These are phyloP conservation scores for Syngnathus floridae DNA, from an alignment of 2,113 vertebrate species.

Conservation along the genomic window DNA sequence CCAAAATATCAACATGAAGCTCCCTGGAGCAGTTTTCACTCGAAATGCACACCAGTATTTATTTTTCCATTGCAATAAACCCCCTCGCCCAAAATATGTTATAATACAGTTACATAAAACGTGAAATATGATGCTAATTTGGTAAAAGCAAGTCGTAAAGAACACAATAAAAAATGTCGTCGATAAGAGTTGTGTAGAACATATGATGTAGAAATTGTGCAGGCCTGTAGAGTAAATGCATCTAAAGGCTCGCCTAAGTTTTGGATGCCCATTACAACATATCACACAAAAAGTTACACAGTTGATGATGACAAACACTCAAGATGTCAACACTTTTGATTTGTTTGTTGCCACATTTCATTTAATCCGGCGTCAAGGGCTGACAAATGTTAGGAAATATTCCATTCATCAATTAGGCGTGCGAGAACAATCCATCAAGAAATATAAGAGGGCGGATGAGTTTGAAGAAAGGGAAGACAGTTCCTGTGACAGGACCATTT, in stretches of 20 bases:
- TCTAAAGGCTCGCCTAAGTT: background rate
- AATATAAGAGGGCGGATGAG: background rate
- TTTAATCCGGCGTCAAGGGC: background rate
- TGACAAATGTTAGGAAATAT: background rate
- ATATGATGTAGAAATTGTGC: background rate
- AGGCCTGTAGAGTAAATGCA: background rate
- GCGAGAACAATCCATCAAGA: background rate
- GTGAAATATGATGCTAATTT: background rate
- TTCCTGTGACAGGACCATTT: slow-evolving; percentile 14
- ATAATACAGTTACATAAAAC: background rate
- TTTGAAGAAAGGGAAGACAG: slow-evolving; percentile 9
- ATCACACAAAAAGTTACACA: background rate
- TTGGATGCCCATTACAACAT: background rate
- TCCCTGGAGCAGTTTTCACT: background rate
- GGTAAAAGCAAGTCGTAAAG: background rate
- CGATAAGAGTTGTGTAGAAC: background rate
- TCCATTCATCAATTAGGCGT: background rate
- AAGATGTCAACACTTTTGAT: background rate
- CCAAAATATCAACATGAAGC: background rate
- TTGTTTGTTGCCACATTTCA: background rate
- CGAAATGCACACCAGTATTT: background rate
- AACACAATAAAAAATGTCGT: too few relatives aligned
- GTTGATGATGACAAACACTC: background rate
- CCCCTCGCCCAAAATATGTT: too few relatives aligned
- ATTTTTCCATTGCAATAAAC: background rate